These are phyloP conservation scores for Caranx ignobilis DNA, from an alignment of 2,113 vertebrate genomes.

Conservation along the genomic window DNA sequence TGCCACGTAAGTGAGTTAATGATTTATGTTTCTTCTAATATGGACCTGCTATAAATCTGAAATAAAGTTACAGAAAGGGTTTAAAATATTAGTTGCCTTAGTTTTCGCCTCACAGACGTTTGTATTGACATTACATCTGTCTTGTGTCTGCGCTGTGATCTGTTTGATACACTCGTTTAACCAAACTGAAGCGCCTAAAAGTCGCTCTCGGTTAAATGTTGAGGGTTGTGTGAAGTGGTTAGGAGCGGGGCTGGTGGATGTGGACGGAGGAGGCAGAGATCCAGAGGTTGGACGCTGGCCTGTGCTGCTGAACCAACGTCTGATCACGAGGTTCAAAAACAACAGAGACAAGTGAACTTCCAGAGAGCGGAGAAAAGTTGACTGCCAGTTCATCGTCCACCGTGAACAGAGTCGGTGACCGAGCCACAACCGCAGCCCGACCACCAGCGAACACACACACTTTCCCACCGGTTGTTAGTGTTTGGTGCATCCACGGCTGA, in stretches of 20 bases:
- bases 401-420: not conserved
- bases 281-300: slow-evolving; percentile 36
- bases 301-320: not conserved
- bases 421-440: not conserved
- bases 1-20: too few species aligned
- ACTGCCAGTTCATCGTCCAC: not conserved
- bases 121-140: not conserved
- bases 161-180: not conserved
- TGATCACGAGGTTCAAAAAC: slow-evolving; percentile 63
- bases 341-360: slow-evolving; percentile 30
- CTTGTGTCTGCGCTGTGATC: not conserved
- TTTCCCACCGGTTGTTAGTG: not conserved
- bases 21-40: too few species aligned
- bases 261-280: not conserved
- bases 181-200: not conserved
- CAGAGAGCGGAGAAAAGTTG: not conserved
- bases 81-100: too few species aligned
- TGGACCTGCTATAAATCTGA: too few species aligned
- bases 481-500: slow-evolving; percentile 1
- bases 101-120: not conserved
- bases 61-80: too few species aligned
- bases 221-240: too few species aligned
- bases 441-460: not conserved
- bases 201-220: not conserved
- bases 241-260: not conserved